A percentile compares a stretch with the other conserved stretches of the same genome.
These are phyloP conservation scores for Morone chrysops DNA, from an alignment of 2,113 vertebrate species.

Conservation along the genomic window DNA sequence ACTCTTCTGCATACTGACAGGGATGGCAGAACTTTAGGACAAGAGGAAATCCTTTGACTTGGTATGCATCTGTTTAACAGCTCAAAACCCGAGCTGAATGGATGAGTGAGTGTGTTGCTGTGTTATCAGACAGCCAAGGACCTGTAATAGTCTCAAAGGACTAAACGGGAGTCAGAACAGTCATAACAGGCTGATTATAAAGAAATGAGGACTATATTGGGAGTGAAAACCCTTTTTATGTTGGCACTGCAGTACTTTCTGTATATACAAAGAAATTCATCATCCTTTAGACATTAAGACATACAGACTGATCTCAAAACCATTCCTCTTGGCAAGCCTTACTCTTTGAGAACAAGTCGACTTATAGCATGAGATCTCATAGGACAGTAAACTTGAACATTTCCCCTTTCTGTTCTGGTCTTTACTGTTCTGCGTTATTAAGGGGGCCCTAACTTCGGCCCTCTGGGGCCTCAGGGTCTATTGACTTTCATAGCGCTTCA, in stretches of 20 bases:
- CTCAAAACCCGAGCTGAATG: constrained; percentile 38
- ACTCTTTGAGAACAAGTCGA: constrained; percentile 32
- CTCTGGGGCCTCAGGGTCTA: constrained; percentile 34
- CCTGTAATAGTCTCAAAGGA: constrained; percentile 17
- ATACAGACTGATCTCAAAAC: constrained; percentile 29
- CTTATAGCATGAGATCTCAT: constrained; percentile 28
- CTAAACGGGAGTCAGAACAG: constrained; percentile 10
- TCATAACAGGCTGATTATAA: constrained; percentile 28
- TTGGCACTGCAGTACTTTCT: neutral
- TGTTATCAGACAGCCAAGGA: constrained; percentile 29
- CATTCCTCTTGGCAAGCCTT: constrained; percentile 28
- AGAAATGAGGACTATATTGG: neutral
- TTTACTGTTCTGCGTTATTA: constrained; percentile 8
- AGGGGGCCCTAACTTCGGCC: constrained; percentile 3
- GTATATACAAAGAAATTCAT: neutral
- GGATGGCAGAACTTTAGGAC: constrained; percentile 53
- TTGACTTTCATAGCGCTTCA: constrained; percentile 54
- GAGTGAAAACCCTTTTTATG: neutral
- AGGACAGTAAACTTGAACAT: constrained; percentile 20
- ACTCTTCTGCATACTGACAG: constrained; percentile 49
- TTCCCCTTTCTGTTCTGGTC: constrained; percentile 44
- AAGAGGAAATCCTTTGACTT: constrained; percentile 69
- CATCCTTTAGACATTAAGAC: constrained; percentile 2
- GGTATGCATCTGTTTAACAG: constrained; percentile 63
- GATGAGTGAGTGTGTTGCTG: constrained; percentile 38